Evolutionary conservation across 2,113 vertebrate genomes (phyloP).

Genomic region (Rutilus rutilus): DNA sequence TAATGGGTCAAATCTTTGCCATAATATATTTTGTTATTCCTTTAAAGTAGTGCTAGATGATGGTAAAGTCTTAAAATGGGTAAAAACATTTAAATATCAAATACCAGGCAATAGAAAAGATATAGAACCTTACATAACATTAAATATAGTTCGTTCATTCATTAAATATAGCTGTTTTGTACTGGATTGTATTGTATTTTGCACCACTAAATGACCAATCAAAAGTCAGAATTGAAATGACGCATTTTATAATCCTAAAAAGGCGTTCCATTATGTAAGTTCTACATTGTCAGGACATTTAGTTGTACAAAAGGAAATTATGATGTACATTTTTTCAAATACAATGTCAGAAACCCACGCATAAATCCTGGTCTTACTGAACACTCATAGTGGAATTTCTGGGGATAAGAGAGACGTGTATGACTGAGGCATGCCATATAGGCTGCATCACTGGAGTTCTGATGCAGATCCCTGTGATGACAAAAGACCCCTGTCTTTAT

Average conservation of each 20-base stretch:
- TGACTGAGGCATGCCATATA: neutral
- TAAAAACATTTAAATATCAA: too few species aligned
- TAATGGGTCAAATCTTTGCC: neutral
- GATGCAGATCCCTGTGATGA: neutral
- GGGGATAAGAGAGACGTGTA: neutral
- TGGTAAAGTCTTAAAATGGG: too few species aligned
- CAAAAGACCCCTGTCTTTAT: conserved; percentile 19
- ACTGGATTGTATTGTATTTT: neutral
- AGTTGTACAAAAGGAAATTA: neutral
- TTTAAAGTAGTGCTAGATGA: neutral
- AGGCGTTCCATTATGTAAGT: neutral
- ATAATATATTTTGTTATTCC: neutral
- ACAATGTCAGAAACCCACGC: neutral
- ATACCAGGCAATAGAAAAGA: too few species aligned
- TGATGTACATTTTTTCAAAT: neutral
- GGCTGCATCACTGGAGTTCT: neutral
- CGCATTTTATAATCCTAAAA: conserved; percentile 12
- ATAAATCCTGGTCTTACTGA: neutral
- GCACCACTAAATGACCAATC: neutral
- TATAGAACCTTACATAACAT: too few species aligned
- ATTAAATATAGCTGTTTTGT: neutral
- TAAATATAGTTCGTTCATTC: too few species aligned
- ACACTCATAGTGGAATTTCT: neutral
- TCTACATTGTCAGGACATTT: neutral
- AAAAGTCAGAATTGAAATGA: neutral